Evolutionary conservation across 2,113 vertebrate species (phyloP).

Genomic region (Burhinus oedicnemus): DNA sequence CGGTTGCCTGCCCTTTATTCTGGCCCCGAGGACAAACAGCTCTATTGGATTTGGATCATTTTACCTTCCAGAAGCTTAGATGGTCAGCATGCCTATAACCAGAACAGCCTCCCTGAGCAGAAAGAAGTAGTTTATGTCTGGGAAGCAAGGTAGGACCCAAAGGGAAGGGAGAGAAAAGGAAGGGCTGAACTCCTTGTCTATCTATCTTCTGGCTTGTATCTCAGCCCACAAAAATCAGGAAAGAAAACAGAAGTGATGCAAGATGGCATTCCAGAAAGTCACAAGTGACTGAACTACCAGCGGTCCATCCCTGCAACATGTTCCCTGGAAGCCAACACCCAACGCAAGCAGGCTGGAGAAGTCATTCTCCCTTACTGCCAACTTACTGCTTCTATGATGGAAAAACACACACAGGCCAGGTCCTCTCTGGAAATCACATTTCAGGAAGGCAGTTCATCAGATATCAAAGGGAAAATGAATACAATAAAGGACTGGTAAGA

Average conservation of each 20-base stretch:
- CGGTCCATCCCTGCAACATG: rapidly evolving
- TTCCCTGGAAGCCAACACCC: neutral
- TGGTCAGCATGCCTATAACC: neutral
- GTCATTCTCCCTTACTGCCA: neutral
- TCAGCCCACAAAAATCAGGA: neutral
- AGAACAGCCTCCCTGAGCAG: neutral
- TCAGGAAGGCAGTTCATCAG: neutral
- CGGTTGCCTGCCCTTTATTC: neutral
- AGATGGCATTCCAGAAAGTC: neutral
- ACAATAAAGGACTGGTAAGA: neutral
- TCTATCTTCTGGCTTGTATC: neutral
- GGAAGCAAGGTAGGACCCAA: neutral
- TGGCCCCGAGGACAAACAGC: neutral
- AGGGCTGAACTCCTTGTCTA: neutral
- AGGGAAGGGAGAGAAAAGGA: neutral
- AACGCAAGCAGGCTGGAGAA: neutral
- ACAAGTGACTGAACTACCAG: neutral
- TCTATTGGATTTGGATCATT: neutral
- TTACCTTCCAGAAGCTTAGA: neutral
- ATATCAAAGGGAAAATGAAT: neutral
- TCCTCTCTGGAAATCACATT: neutral
- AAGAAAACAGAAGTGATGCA: neutral
- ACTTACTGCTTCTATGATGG: neutral
- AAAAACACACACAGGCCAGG: neutral
- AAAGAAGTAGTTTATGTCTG: neutral